A percentile compares a stretch with the other conserved stretches of the same genome.
phyloP scores from a whole-genome alignment of 2,888 invertebrate species.

The Leucophora obtusa region DNA sequence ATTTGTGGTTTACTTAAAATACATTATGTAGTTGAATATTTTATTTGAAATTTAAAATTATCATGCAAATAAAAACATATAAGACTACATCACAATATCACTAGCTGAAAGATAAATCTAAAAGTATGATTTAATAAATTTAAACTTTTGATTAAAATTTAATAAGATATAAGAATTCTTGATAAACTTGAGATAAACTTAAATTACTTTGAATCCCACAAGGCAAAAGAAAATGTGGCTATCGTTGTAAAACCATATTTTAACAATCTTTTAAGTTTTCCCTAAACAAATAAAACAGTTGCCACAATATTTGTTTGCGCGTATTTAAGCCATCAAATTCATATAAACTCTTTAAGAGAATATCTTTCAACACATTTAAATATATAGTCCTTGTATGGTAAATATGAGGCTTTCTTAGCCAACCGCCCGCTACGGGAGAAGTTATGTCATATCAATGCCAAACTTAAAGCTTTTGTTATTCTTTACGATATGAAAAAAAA shows the following conservation, averaged over 20 bases:
- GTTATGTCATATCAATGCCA: too few species aligned
- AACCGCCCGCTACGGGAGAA: too few species aligned
- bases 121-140: background rate
- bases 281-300: background rate
- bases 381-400: background rate
- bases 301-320: background rate
- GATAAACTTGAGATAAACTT: too few species aligned
- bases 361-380: background rate
- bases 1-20: conserved; percentile 21
- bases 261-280: background rate
- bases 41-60: background rate
- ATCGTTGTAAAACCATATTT: background rate
- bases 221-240: background rate
- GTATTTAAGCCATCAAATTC: background rate
- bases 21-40: background rate
- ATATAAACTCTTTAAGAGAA: too few species aligned
- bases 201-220: background rate
- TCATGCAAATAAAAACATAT: background rate
- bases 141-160: background rate
- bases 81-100: background rate
- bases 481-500: too few species aligned
- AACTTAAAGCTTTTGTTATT: too few species aligned
- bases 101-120: background rate
- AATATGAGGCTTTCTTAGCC: too few species aligned
- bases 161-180: too few species aligned